phyloP scores from a whole-genome alignment of 2,888 invertebrate species.

The Drosophila macrothrix region DNA sequence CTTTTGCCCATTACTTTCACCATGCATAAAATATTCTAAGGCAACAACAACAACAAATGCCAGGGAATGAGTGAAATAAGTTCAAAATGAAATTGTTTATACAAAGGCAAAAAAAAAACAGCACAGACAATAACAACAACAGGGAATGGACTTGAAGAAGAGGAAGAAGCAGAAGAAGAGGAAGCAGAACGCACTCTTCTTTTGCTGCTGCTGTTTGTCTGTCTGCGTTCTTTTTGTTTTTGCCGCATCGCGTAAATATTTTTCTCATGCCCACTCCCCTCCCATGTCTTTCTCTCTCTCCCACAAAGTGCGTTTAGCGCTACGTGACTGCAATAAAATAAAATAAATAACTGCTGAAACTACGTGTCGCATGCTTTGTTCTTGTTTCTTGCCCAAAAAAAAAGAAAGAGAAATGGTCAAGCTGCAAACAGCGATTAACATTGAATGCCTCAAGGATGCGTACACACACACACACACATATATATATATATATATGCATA shows the following conservation, averaged over 20 bases:
- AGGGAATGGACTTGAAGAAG: slow-evolving; percentile 1
- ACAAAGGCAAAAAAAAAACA: slow-evolving; percentile 23
- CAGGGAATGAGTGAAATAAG: slow-evolving; percentile 43
- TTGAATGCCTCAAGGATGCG: slow-evolving; percentile 55
- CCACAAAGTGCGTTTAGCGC: slow-evolving; percentile 37
- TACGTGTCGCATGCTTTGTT: slow-evolving; percentile 63
- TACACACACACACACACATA: not conserved
- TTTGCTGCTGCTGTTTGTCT: slow-evolving; percentile 42
- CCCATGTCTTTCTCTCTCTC: not conserved
- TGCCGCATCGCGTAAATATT: slow-evolving; percentile 48
- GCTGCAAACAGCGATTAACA: slow-evolving; percentile 23
- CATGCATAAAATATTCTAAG: slow-evolving; percentile 62
- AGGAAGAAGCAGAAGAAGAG: slow-evolving; percentile 6
- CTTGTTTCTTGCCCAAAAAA: slow-evolving; percentile 37
- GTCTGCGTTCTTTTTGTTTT: slow-evolving; percentile 58
- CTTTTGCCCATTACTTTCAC: slow-evolving; percentile 69
- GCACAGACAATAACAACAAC: slow-evolving; percentile 26
- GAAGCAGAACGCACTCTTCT: slow-evolving; percentile 36
- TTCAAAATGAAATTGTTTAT: slow-evolving; percentile 69
- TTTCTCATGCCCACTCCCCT: slow-evolving; percentile 14
- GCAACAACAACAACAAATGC: slow-evolving; percentile 21
- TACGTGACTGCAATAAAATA: slow-evolving; percentile 77
- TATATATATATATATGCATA: not conserved
- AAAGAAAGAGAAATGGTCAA: slow-evolving; percentile 37
- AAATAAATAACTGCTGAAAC: slow-evolving; percentile 62